phyloP scores from a whole-genome alignment of 1,140 invertebrate species.

The Dermatophagoides farinae region DNA sequence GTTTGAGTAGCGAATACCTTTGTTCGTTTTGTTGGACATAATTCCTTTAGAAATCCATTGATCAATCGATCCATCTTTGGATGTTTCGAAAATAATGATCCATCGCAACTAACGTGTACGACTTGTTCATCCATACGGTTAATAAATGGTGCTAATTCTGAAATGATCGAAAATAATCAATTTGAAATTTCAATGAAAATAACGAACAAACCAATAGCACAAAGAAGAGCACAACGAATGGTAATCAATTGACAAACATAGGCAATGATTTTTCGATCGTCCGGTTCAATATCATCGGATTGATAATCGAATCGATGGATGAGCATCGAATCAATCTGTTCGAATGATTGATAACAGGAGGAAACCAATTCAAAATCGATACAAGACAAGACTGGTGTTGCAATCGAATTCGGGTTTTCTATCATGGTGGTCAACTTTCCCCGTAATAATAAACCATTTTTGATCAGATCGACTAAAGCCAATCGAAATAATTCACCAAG shows the following conservation, averaged over 20 bases:
- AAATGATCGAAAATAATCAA: not conserved
- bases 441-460: constrained; percentile 34
- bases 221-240: not conserved
- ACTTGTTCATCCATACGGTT: constrained; percentile 39
- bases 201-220: not conserved
- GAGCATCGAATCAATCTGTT: not conserved
- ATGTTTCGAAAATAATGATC: constrained; percentile 64
- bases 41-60: constrained; percentile 42
- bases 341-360: not conserved
- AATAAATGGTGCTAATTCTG: not conserved
- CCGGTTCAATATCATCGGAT: not conserved
- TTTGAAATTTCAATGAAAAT: not conserved
- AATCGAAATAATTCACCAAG: constrained; percentile 49
- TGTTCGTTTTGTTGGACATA: constrained; percentile 23
- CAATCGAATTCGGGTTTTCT: constrained; percentile 32
- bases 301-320: not conserved
- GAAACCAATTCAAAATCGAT: not conserved
- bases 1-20: constrained; percentile 52
- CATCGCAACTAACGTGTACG: constrained; percentile 59
- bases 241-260: not conserved
- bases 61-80: constrained; percentile 52
- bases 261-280: not conserved
- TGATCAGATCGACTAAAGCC: constrained; percentile 32
- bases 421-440: constrained; percentile 28
- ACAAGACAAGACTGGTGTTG: constrained; percentile 32